Base-by-base conservation (phyloP, 2,797 vertebrate genomes). In the Myioborus melanocephalus region DNA sequence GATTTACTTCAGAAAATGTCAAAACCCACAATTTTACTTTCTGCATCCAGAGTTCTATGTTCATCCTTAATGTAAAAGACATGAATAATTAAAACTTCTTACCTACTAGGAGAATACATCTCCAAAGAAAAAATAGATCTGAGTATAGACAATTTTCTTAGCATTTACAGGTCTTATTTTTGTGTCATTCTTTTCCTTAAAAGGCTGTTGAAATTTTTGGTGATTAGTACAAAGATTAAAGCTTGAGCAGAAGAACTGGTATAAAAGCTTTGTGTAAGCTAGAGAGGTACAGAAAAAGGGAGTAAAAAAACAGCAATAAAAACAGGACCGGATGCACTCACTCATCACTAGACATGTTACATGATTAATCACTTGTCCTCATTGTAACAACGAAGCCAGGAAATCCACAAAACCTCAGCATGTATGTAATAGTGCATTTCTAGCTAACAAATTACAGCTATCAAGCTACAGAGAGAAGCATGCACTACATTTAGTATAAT, bases 371-470 rank as follows among this genome's bases (percentile, higher is more conserved):
- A n/a, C 88, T 73, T 94, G 88, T 92, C 94, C 97, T 96, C 90
- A 96, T 83, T 89, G 46, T 92, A 97, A 94, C 90, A 95, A 85
- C 37, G 85, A 93, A 95, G 87, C 94, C 95, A 96, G 95, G 97
- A 97, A 97, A 97, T 94, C 96, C 97, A 96, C 97, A 96, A 97
- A 97, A 95, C 96, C 95, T 92, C 91, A 89, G 71, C 76, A 94
- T 88, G 91, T 95, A 96, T 87, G 83, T 96, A 97, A 96, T 22
- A 64, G 83, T 82, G 96, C 95, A 96, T 95, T 97, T 95, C 95
- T 79, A 93, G 96, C 94, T 96, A 96, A 97, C 94, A 96, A 95
- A 96, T 95, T 97, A 96, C 77, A 92, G 95, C 94, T 96, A 96
- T 93, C 83, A 46, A 70, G 84, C 93, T 94, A 91, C 91, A 91